These are phyloP conservation scores for Drosophila nigricruria DNA, from an alignment of 2,888 invertebrate genomes.

Conservation along the genomic window DNA sequence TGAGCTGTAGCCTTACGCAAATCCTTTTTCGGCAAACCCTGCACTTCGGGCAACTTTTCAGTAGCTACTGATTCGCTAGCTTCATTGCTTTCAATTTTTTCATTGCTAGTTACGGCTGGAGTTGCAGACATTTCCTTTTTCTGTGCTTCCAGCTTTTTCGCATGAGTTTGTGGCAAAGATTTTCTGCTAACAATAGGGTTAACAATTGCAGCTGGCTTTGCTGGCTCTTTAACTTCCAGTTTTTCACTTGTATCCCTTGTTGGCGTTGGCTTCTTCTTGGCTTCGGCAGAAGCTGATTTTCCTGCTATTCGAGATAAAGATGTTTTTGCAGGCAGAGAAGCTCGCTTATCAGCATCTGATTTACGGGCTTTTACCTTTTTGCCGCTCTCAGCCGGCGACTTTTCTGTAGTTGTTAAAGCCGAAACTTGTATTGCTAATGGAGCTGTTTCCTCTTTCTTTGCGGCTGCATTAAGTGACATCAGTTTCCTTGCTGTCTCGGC, in stretches of 20 bases:
- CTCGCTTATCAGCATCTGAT: not conserved
- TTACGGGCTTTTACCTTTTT: slow-evolving; percentile 15
- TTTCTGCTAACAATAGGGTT: not conserved
- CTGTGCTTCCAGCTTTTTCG: not conserved
- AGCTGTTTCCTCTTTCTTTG: not conserved
- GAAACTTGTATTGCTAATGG: not conserved
- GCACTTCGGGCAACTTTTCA: not conserved
- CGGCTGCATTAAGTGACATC: not conserved
- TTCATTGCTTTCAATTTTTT: not conserved
- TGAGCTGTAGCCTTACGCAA: not conserved
- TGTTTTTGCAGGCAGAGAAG: not conserved
- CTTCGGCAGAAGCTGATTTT: not conserved
- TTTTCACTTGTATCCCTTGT: not conserved
- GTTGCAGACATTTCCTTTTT: not conserved
- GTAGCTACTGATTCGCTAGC: not conserved
- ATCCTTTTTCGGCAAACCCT: not conserved
- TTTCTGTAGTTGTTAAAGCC: too few species aligned
- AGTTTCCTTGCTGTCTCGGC: slow-evolving; percentile 30
- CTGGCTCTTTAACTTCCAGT: not conserved
- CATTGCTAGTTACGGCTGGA: not conserved
- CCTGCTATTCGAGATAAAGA: not conserved
- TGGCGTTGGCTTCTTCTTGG: not conserved
- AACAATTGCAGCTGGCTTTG: not conserved
- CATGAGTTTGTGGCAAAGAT: not conserved
- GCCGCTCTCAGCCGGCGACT: not conserved